These are phyloP conservation scores for Leptinotarsa lineolata DNA, from an alignment of 1,140 invertebrate genomes.

Conservation along the genomic window DNA sequence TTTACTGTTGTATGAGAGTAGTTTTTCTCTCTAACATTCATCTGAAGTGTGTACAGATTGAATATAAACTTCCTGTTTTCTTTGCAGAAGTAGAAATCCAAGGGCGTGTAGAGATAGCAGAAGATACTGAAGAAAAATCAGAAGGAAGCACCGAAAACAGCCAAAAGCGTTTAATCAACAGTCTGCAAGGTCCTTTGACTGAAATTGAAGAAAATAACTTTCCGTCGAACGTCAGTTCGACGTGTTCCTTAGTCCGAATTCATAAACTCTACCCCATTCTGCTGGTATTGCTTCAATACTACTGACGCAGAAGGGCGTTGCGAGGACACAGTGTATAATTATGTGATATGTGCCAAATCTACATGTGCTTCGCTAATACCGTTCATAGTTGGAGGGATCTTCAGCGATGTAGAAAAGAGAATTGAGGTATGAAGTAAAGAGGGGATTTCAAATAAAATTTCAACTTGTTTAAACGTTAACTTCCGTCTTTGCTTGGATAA, in stretches of 20 bases:
- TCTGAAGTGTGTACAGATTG: background rate
- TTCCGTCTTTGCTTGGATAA: no score
- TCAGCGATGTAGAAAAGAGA: background rate
- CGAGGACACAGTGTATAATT: conserved; percentile 45
- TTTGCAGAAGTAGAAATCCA: conserved; percentile 54
- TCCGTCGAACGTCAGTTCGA: conserved; percentile 37
- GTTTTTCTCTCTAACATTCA: background rate
- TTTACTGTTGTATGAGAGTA: no score
- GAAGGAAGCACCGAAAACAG: conserved; percentile 42
- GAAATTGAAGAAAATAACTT: conserved; percentile 46
- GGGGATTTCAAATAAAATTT: background rate
- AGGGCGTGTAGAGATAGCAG: conserved; percentile 45
- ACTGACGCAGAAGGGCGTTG: conserved; percentile 42
- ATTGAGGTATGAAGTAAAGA: background rate
- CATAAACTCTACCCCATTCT: conserved; percentile 34
- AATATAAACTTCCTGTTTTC: background rate
- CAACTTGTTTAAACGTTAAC: background rate
- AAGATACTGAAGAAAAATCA: conserved; percentile 35
- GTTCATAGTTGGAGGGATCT: conserved; percentile 8
- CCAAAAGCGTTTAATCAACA: conserved; percentile 49
- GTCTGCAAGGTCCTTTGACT: conserved; percentile 50
- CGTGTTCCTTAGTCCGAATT: conserved; percentile 31
- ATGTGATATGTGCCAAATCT: conserved; percentile 57
- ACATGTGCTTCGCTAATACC: conserved; percentile 53
- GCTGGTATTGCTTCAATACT: conserved; percentile 43